Percentiles rank a stretch among this genome's conserved stretches.
These are phyloP conservation scores for Hippocampus mohnikei DNA, from an alignment of 2,113 vertebrate genomes.

Conservation along the genomic window DNA sequence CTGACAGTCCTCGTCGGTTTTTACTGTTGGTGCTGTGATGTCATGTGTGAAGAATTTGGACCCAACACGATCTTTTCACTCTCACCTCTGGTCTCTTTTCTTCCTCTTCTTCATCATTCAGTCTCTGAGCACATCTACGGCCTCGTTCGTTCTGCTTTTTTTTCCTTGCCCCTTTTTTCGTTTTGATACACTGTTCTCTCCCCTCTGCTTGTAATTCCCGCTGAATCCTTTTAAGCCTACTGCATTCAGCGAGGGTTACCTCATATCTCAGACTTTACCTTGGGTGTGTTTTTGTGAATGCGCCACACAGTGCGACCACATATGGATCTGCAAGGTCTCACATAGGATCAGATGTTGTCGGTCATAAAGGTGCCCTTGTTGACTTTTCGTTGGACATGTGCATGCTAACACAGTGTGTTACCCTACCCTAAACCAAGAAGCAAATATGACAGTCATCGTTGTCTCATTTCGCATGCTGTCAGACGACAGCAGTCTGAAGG, in stretches of 20 bases:
- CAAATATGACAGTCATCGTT: constrained; percentile 41
- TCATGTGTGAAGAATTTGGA: constrained; percentile 71
- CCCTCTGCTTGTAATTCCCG: constrained; percentile 28
- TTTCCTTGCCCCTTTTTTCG: constrained; percentile 6
- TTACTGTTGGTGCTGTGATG: constrained; percentile 60
- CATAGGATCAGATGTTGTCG: constrained; percentile 24
- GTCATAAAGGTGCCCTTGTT: constrained; percentile 27
- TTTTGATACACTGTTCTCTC: constrained; percentile 29
- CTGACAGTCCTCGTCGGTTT: constrained; percentile 37
- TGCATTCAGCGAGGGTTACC: constrained; percentile 52
- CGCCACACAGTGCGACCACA: constrained; percentile 11
- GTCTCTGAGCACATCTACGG: constrained; percentile 11
- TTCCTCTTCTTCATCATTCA: neutral
- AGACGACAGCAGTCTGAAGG: neutral
- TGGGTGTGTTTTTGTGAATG: constrained; percentile 19
- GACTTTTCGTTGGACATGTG: constrained; percentile 21
- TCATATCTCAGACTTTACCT: constrained; percentile 53
- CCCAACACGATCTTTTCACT: constrained; percentile 25
- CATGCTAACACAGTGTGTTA: constrained; percentile 10
- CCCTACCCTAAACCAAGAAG: constrained; percentile 8
- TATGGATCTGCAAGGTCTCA: constrained; percentile 21
- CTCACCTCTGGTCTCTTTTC: neutral
- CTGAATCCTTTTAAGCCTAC: constrained; percentile 43
- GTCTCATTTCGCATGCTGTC: constrained; percentile 40
- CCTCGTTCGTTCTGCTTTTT: constrained; percentile 8